These are phyloP conservation scores for Monopterus albus DNA, from an alignment of 2,113 vertebrate genomes.

Conservation along the genomic window DNA sequence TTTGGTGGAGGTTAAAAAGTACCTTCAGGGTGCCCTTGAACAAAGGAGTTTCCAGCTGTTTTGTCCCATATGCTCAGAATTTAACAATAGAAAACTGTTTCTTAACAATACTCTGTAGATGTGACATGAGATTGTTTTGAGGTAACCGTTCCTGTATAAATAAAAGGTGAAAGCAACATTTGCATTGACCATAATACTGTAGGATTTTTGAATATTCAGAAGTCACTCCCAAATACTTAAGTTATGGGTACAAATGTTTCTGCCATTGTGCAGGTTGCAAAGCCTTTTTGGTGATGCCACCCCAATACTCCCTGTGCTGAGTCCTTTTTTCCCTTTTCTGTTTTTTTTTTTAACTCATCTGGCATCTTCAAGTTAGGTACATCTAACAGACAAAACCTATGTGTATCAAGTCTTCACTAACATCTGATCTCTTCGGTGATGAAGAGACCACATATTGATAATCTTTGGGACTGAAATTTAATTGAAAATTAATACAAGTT, in stretches of 20 bases:
- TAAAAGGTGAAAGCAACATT: slow-evolving; percentile 3
- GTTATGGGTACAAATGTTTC: neutral
- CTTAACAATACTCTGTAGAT: neutral
- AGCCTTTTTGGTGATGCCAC: neutral
- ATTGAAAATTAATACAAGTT: slow-evolving; percentile 31
- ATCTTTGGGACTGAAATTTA: slow-evolving; percentile 39
- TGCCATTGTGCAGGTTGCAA: neutral
- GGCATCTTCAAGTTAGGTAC: slow-evolving; percentile 7
- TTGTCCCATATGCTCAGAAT: neutral
- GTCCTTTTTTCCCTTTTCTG: neutral
- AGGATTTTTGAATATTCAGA: slow-evolving; percentile 2
- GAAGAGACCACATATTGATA: no score
- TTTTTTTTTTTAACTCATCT: slow-evolving; percentile 53
- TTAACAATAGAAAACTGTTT: neutral
- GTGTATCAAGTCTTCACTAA: neutral
- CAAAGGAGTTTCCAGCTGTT: neutral
- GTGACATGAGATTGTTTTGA: slow-evolving; percentile 5
- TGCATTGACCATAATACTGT: slow-evolving; percentile 11
- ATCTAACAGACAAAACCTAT: neutral
- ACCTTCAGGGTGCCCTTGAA: neutral
- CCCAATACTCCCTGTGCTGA: neutral
- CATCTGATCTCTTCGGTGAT: neutral
- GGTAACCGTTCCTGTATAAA: slow-evolving; percentile 11
- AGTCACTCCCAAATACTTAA: neutral
- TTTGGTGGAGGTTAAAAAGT: neutral